Percentiles rank a stretch among this genome's conserved stretches.
Evolutionary conservation across 2,888 invertebrate species (phyloP).

Genomic region (Ephialtes manifestator): DNA sequence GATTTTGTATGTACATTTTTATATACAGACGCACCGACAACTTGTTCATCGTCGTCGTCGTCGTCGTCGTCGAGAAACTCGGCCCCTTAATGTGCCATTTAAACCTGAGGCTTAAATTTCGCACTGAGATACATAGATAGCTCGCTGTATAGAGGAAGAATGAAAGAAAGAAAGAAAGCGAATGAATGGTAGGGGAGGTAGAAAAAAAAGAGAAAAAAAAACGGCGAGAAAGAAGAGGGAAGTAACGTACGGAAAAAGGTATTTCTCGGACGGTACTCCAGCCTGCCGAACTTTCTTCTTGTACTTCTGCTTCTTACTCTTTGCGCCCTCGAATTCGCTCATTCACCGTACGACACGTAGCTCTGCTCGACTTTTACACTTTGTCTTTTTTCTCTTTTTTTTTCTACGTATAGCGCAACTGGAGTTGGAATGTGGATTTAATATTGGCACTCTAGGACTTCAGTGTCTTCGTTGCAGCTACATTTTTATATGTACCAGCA

Average conservation of each 20-base stretch:
- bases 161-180: constrained; percentile 34
- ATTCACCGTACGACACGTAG: constrained; percentile 68
- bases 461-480: background rate
- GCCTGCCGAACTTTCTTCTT: constrained; percentile 56
- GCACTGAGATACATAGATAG: constrained; percentile 67
- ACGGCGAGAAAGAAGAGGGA: background rate
- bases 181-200: constrained; percentile 48
- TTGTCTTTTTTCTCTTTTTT: constrained; percentile 13
- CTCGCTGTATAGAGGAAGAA: constrained; percentile 39
- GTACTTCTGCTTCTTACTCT: constrained; percentile 39
- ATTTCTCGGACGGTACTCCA: constrained; percentile 37
- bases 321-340: constrained; percentile 62
- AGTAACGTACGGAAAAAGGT: constrained; percentile 47
- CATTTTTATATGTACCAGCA: no score
- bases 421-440: background rate
- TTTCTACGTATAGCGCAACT: constrained; percentile 8
- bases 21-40: constrained; percentile 59
- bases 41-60: constrained; percentile 5
- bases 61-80: constrained; percentile 37
- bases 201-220: constrained; percentile 31
- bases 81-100: constrained; percentile 70
- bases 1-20: no score
- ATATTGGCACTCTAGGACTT: background rate
- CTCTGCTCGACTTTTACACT: constrained; percentile 56
- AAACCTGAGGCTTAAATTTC: constrained; percentile 67